These are phyloP conservation scores for Diadegma fenestrale DNA, from an alignment of 2,888 invertebrate species.

Conservation along the genomic window DNA sequence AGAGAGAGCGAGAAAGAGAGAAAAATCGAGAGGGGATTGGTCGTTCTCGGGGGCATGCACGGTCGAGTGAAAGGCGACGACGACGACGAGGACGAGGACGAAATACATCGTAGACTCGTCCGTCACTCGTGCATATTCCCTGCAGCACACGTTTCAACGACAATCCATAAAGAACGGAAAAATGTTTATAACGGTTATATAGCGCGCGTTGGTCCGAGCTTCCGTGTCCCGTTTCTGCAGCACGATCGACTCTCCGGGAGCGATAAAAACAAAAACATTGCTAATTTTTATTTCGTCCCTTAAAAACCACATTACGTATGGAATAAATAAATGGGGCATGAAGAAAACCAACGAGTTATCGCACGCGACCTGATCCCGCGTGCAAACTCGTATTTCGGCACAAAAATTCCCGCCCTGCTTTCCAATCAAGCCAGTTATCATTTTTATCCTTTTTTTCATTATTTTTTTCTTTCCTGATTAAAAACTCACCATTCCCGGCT, in stretches of 20 bases:
- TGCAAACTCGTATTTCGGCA: not conserved
- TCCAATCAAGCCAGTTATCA: not conserved
- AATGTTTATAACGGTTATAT: conserved; percentile 26
- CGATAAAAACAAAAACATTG: not conserved
- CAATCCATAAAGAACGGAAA: conserved; percentile 22
- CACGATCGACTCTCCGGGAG: not conserved
- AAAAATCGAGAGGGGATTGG: not conserved
- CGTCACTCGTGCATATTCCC: conserved; percentile 18
- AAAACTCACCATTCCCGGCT: conserved; percentile 80
- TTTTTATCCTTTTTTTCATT: not conserved
- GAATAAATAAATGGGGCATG: not conserved
- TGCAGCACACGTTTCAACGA: not conserved
- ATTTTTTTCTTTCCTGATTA: not conserved
- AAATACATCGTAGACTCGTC: conserved; percentile 10
- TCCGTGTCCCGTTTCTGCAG: conserved; percentile 11
- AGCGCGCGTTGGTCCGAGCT: conserved; percentile 12
- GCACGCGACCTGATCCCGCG: not conserved
- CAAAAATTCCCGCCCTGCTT: not conserved
- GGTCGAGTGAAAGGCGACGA: conserved; percentile 82
- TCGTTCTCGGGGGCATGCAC: conserved; percentile 58
- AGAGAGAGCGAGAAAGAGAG: not conserved
- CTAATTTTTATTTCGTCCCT: not conserved
- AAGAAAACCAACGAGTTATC: not conserved
- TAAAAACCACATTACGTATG: not conserved
- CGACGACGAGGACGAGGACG: conserved; percentile 30